Evolutionary conservation across 2,888 invertebrate species (phyloP), one percentile per base, ranked within the genome.

Genomic region (Plutella xylostella): DNA sequence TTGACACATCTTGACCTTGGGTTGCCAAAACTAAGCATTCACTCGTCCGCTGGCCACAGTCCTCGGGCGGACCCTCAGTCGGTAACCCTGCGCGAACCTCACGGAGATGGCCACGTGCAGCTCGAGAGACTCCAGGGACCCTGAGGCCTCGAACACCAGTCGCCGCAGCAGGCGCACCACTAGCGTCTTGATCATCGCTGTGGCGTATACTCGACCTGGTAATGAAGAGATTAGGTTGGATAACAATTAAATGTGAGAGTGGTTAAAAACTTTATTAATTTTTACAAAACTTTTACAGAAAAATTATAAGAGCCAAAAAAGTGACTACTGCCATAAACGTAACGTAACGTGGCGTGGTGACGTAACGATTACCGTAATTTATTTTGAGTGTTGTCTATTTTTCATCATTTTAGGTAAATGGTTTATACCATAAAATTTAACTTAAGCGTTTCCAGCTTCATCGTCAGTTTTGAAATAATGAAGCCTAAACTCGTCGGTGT

Each of bases 171-270:
- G 58, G 42, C 62, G 58, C 1, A 75, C 66, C 0, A 73, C 62
- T 15, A 75, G 51, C 1, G 61, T 77, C 49, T 77, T 77, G 43
- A 78, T 71, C 6, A 78, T 47, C 0, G 69, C 57, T 4, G 68
- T 71, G 21, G 73, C 77, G 53, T 64, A 78, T 0, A 75, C 70
- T 39, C 77, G 66, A 54, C 78, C 78, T 77, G 61, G 3, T 48
- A 51, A 37, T 1, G 12, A 12, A 19, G 20, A 37, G 28, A 28
- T 28, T 9, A 22, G 22, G 6, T 9, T 5, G 22, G 22, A 22
- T 22, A 6, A 5, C 22, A 22, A 22, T 22, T 22, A 5, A 22
- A 22, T 6, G n/a, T n/a, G n/a, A n/a, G n/a, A n/a, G n/a, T n/a
- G n/a, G n/a, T n/a, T n/a, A n/a, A n/a, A n/a, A n/a, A n/a, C n/a